Evolutionary conservation across 2,888 invertebrate genomes (phyloP).

Genomic region (Mythimna vitellina): DNA sequence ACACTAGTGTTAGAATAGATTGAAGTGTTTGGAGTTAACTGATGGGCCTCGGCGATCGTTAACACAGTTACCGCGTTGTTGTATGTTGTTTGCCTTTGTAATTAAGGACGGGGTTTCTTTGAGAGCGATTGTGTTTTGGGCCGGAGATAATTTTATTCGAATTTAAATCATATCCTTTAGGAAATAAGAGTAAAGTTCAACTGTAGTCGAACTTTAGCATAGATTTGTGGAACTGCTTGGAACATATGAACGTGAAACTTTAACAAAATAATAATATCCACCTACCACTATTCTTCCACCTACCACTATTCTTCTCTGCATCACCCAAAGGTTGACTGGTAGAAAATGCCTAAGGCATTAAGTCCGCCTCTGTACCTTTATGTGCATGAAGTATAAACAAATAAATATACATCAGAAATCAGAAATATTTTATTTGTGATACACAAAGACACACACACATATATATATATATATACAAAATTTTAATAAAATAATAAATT

Average conservation of each 20-base stretch:
- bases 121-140: slow-evolving; percentile 47
- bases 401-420: too few relatives aligned
- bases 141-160: slow-evolving; percentile 5
- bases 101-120: slow-evolving; percentile 59
- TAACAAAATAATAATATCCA: too few relatives aligned
- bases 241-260: background rate
- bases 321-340: too few relatives aligned
- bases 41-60: slow-evolving; percentile 52
- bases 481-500: background rate
- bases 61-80: slow-evolving; percentile 56
- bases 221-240: slow-evolving; percentile 7
- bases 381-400: too few relatives aligned
- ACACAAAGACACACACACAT: too few relatives aligned
- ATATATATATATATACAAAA: background rate
- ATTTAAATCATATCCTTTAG: slow-evolving; percentile 8
- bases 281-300: too few relatives aligned
- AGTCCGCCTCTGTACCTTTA: too few relatives aligned
- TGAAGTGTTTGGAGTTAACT: slow-evolving; percentile 22
- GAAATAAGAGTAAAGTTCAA: background rate
- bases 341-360: too few relatives aligned
- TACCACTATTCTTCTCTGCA: too few relatives aligned
- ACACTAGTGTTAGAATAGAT: slow-evolving; percentile 19
- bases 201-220: background rate
- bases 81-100: slow-evolving; percentile 60
- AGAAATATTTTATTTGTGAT: too few relatives aligned